A percentile compares a stretch with the other conserved stretches of the same genome.
Conservation (phyloP, 2,113 vertebrate species). For the Choloepus hoffmanni region DNA sequence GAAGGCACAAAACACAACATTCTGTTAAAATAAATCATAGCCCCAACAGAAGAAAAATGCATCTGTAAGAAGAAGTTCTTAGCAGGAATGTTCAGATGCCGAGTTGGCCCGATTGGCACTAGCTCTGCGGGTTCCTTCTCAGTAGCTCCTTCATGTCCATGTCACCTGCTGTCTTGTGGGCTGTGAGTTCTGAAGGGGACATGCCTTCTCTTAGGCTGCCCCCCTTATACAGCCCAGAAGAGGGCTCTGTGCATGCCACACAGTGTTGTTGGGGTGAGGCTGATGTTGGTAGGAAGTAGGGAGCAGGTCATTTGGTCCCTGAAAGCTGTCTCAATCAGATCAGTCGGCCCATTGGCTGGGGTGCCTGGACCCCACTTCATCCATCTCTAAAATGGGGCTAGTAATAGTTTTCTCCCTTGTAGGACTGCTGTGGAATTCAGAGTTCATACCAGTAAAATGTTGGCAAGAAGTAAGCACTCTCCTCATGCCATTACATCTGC, state of each 20-base stretch:
- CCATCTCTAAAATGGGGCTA: background rate
- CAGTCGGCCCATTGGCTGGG: background rate
- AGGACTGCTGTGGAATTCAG: background rate
- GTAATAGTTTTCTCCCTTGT: background rate
- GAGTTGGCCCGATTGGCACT: background rate
- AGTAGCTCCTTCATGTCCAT: background rate
- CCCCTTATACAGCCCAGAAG: background rate
- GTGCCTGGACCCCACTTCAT: background rate
- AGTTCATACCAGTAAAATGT: no score
- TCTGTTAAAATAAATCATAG: slow-evolving; percentile 44
- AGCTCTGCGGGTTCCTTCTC: background rate
- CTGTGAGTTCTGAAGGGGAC: background rate
- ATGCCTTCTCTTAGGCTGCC: background rate
- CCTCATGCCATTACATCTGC: background rate
- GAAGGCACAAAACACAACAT: slow-evolving; percentile 18
- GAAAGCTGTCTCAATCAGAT: background rate
- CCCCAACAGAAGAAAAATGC: background rate
- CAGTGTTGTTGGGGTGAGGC: accelerated
- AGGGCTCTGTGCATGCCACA: background rate
- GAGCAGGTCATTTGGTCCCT: background rate
- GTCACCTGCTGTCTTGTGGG: accelerated
- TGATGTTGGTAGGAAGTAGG: background rate
- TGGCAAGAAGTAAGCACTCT: background rate
- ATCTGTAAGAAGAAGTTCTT: slow-evolving; percentile 35
- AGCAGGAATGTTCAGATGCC: background rate